phyloP scores from a whole-genome alignment of 2,888 invertebrate genomes.

The Rhopalosiphum nymphaeae region DNA sequence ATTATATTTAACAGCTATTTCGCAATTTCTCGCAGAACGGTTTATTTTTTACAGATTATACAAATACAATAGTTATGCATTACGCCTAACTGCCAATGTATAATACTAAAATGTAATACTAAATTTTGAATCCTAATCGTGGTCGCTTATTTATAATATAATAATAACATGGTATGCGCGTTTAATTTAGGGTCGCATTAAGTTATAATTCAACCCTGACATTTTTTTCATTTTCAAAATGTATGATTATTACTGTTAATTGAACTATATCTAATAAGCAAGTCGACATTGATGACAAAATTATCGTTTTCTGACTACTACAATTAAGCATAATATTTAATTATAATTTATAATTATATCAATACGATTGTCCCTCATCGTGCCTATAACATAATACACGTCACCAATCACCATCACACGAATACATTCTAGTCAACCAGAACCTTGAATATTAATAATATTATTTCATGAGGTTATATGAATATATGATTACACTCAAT shows the following conservation, averaged over 20 bases:
- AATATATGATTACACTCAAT: neutral
- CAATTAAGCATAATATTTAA: neutral
- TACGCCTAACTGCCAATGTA: neutral
- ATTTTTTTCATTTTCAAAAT: neutral
- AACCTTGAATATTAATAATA: slow-evolving; percentile 32
- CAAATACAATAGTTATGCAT: neutral
- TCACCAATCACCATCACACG: neutral
- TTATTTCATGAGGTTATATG: neutral
- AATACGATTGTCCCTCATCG: neutral
- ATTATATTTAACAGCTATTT: neutral
- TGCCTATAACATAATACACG: neutral
- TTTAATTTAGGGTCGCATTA: neutral
- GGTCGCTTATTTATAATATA: neutral
- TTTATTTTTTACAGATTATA: neutral
- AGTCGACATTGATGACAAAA: neutral
- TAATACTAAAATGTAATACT: neutral
- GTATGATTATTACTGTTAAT: neutral
- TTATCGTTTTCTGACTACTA: neutral
- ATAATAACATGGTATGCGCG: neutral
- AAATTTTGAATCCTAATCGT: neutral
- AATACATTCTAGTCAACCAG: neutral
- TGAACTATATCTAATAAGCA: neutral
- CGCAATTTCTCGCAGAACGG: neutral
- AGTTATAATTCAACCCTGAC: neutral
- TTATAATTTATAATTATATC: neutral